These are phyloP conservation scores for Tenebrosternarchus preto DNA, from an alignment of 2,113 vertebrate species.

Conservation along the genomic window DNA sequence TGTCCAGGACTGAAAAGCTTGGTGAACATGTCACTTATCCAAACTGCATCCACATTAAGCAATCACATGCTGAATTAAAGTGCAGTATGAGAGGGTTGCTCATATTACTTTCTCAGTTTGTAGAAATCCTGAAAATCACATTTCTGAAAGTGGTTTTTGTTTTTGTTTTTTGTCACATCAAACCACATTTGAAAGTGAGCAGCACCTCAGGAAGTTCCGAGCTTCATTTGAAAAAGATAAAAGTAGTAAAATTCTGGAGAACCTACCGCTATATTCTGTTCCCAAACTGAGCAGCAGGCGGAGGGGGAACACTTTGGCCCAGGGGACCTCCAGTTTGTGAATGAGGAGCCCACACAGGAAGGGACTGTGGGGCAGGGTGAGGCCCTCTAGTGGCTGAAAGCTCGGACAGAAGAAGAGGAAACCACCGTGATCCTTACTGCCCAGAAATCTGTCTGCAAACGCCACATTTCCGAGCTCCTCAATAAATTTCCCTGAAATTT, in stretches of 20 bases:
- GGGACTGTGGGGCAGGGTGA: conserved; percentile 79
- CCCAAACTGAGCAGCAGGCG: conserved; percentile 89
- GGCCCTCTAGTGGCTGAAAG: conserved; percentile 82
- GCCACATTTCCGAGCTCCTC: conserved; percentile 87
- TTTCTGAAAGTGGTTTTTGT: too few relatives aligned
- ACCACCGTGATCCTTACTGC: conserved; percentile 88
- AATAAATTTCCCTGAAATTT: conserved; percentile 83
- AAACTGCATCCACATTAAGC: too few relatives aligned
- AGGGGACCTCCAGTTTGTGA: conserved; percentile 92
- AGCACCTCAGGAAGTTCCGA: background rate
- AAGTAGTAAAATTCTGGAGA: background rate
- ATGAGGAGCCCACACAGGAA: conserved; percentile 89
- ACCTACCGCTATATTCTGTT: conserved; percentile 82
- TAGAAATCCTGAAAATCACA: too few relatives aligned
- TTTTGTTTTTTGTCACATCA: too few relatives aligned
- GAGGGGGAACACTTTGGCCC: conserved; percentile 94
- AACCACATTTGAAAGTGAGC: too few relatives aligned
- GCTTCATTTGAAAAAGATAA: background rate
- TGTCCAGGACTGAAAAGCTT: too few relatives aligned
- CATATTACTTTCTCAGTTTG: too few relatives aligned
- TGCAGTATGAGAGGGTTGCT: too few relatives aligned
- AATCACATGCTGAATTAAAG: too few relatives aligned
- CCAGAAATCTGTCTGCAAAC: conserved; percentile 87
- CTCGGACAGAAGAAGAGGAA: conserved; percentile 88
- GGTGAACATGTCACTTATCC: too few relatives aligned